Evolutionary conservation across 1,140 invertebrate species (phyloP).

Genomic region (Gonioctena quinquepunctata): DNA sequence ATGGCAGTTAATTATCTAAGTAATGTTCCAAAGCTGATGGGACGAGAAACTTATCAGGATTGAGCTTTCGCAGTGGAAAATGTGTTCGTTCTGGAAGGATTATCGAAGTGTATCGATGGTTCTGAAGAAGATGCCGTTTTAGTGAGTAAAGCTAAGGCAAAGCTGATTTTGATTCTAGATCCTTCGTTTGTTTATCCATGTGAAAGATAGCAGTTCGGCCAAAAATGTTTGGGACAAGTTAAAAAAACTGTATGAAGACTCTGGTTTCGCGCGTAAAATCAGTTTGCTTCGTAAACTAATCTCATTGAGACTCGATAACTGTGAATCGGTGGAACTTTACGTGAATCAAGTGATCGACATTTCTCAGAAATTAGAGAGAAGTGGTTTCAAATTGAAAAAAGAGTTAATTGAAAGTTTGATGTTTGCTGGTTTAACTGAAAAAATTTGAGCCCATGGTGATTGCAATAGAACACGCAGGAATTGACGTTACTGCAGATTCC

Average conservation of each 20-base stretch:
- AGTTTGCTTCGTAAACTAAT: constrained; percentile 23
- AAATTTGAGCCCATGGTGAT: constrained; percentile 49
- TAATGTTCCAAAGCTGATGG: too few relatives aligned
- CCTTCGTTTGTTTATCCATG: constrained; percentile 15
- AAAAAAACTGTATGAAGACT: constrained; percentile 21
- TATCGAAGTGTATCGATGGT: too few relatives aligned
- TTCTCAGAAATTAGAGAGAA: constrained; percentile 17
- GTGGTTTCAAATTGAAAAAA: constrained; percentile 11
- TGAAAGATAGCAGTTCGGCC: neutral
- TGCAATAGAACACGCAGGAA: constrained; percentile 48
- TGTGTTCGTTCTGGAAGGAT: too few relatives aligned
- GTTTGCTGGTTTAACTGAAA: constrained; percentile 36
- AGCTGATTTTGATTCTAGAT: constrained; percentile 24
- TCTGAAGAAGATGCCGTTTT: too few relatives aligned
- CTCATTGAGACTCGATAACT: constrained; percentile 23
- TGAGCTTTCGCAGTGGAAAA: too few relatives aligned
- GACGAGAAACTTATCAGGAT: too few relatives aligned
- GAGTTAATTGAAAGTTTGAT: constrained; percentile 25
- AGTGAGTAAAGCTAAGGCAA: too few relatives aligned
- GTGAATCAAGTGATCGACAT: constrained; percentile 22
- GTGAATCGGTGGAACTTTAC: constrained; percentile 21
- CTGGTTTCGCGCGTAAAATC: constrained; percentile 23
- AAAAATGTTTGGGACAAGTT: constrained; percentile 19
- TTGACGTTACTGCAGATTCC: constrained; percentile 42
- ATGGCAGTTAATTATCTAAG: too few relatives aligned